phyloP scores from a whole-genome alignment of 2,113 vertebrate genomes.

The Anoura caudifer region DNA sequence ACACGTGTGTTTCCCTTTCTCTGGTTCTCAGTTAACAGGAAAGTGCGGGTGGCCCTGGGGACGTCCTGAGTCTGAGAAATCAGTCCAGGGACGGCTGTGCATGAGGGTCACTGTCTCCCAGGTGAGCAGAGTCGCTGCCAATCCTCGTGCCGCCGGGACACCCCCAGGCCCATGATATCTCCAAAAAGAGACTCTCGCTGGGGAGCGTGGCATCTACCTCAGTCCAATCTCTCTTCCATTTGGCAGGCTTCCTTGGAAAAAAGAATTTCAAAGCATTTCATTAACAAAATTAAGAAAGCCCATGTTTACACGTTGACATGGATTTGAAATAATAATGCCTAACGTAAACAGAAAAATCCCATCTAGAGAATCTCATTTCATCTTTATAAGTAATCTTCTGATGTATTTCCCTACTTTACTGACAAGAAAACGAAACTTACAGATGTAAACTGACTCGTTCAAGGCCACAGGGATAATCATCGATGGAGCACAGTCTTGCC shows the following conservation, averaged over 20 bases:
- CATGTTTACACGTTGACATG: background rate
- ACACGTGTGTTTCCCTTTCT: background rate
- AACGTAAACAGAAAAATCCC: background rate
- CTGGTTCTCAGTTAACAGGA: background rate
- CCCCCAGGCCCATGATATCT: accelerated
- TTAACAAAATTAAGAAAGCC: background rate
- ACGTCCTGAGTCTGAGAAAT: background rate
- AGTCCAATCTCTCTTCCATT: background rate
- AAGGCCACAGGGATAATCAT: background rate
- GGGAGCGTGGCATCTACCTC: background rate
- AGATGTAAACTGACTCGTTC: background rate
- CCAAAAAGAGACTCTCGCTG: background rate
- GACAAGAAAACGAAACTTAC: background rate
- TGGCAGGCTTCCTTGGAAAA: background rate
- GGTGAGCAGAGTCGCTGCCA: no score
- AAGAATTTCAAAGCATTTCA: background rate
- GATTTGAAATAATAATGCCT: background rate
- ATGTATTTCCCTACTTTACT: background rate
- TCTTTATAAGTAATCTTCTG: background rate
- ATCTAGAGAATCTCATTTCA: background rate
- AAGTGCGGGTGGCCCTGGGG: background rate
- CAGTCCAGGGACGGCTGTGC: background rate
- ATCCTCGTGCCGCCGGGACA: background rate
- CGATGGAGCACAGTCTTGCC: background rate
- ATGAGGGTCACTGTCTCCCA: background rate